These are phyloP conservation scores for Andricus grossulariae DNA, from an alignment of 1,140 invertebrate species.

Conservation along the genomic window DNA sequence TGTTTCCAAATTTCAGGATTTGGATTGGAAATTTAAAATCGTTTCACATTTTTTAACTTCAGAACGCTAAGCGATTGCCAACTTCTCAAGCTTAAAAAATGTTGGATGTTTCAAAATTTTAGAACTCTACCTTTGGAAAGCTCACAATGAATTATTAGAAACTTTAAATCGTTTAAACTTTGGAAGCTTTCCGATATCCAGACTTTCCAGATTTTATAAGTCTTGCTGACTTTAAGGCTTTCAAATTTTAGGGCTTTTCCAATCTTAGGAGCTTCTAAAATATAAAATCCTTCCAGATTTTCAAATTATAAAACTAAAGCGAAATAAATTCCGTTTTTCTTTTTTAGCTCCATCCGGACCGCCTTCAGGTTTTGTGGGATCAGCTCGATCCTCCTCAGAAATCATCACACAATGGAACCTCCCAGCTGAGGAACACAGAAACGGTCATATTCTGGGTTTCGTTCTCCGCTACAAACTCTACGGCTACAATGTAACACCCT, in stretches of 20 bases:
- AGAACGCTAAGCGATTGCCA: too few species aligned
- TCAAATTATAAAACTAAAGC: conserved; percentile 33
- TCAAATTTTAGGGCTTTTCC: too few species aligned
- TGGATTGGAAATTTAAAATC: too few species aligned
- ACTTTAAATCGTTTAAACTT: too few species aligned
- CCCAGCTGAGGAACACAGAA: conserved; percentile 93
- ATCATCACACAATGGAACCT: conserved; percentile 99
- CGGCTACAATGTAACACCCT: conserved; percentile 93
- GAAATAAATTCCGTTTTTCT: conserved; percentile 40
- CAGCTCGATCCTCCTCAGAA: conserved; percentile 93
- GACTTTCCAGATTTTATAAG: neutral
- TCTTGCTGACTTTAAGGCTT: neutral
- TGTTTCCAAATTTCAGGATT: too few species aligned
- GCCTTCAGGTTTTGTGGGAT: conserved; percentile 92
- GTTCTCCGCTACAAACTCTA: conserved; percentile 92
- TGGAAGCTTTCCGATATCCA: too few species aligned
- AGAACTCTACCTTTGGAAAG: too few species aligned
- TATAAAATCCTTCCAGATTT: neutral
- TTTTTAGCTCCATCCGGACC: conserved; percentile 90
- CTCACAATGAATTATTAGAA: too few species aligned
- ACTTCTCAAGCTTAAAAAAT: too few species aligned
- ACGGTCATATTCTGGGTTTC: conserved; percentile 96
- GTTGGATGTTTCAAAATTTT: too few species aligned
- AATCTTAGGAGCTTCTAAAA: too few species aligned
- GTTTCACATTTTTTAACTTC: too few species aligned